A percentile compares a stretch with the other conserved stretches of the same genome.
Evolutionary conservation across 2,888 invertebrate genomes (phyloP).

Genomic region (Xestobium rufovillosum): DNA sequence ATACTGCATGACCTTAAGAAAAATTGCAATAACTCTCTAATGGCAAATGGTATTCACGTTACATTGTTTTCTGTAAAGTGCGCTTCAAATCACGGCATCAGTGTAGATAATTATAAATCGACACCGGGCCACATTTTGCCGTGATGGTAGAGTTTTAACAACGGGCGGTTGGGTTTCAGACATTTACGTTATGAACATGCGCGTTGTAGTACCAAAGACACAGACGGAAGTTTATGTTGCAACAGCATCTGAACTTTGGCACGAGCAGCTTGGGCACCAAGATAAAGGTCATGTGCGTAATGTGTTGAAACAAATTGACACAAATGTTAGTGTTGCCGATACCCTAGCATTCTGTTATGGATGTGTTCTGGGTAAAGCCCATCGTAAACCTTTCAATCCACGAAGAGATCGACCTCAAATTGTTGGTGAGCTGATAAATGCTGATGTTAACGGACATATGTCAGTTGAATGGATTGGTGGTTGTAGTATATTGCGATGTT

Average conservation of each 20-base stretch:
- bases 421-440: slow-evolving; percentile 23
- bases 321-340: slow-evolving; percentile 19
- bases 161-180: slow-evolving; percentile 17
- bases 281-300: slow-evolving; percentile 25
- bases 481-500: too few species aligned
- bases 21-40: too few species aligned
- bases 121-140: slow-evolving; percentile 17
- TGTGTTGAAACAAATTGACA: slow-evolving; percentile 20
- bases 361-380: slow-evolving; percentile 15
- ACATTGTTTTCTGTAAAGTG: too few species aligned
- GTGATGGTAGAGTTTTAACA: slow-evolving; percentile 18
- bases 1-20: too few species aligned
- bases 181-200: slow-evolving; percentile 22
- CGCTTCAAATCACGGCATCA: too few species aligned
- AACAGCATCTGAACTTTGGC: slow-evolving; percentile 23
- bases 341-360: slow-evolving; percentile 17
- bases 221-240: slow-evolving; percentile 18
- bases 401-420: slow-evolving; percentile 17
- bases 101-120: slow-evolving; percentile 14
- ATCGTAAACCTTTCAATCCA: slow-evolving; percentile 13
- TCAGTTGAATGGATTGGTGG: slow-evolving; percentile 22
- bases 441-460: slow-evolving; percentile 26
- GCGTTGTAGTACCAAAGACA: slow-evolving; percentile 15
- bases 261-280: slow-evolving; percentile 24
- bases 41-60: too few species aligned